Conservation (phyloP, 2,113 vertebrate species). For the Lamprotornis superbus region DNA sequence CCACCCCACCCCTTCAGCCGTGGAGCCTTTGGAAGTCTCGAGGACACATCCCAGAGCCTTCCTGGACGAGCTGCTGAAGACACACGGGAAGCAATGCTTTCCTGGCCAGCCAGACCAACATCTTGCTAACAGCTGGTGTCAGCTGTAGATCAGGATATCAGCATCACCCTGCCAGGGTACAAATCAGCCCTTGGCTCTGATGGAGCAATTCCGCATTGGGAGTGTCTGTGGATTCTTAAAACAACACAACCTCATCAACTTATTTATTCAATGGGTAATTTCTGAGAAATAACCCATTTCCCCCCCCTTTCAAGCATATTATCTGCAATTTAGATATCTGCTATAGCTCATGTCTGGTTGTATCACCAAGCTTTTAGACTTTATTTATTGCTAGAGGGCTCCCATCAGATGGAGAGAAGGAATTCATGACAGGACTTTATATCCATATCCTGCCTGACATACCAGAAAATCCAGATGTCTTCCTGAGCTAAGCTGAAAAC, state of each 20-base stretch:
- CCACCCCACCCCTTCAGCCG: background rate
- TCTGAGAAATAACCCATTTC: background rate
- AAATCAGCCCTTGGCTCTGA: background rate
- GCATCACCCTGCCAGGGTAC: background rate
- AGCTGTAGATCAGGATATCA: conserved; percentile 35
- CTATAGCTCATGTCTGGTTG: background rate
- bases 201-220: background rate
- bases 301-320: background rate
- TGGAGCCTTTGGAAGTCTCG: background rate
- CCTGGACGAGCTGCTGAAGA: background rate
- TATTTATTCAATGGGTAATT: background rate
- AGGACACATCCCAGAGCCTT: background rate
- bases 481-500: background rate
- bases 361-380: background rate
- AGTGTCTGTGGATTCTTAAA: background rate
- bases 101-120: background rate
- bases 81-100: background rate
- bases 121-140: conserved; percentile 42
- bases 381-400: background rate
- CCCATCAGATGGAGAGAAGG: background rate
- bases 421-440: background rate
- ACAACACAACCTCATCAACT: background rate
- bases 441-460: background rate
- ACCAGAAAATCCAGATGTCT: background rate
- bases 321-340: background rate